Base-by-base conservation (phyloP, 1,140 invertebrate genomes). In the Akabosia matsudoensis region DNA sequence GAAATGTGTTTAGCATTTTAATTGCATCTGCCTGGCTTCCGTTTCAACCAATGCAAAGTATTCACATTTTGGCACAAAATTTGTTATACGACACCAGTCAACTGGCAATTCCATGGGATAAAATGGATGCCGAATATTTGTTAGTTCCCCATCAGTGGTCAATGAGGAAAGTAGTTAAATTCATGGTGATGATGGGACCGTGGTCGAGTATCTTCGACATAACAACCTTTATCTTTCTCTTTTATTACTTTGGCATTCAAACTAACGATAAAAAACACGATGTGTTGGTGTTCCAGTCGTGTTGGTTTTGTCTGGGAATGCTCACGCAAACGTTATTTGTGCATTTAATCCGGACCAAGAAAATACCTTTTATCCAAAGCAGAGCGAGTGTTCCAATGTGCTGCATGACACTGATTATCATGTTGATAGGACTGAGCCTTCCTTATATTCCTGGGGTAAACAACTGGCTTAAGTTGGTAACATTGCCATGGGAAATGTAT, bases 171-270 rank as follows among this genome's bases (percentile, higher is more conserved):
- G 76, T 78, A 0, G 24, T 78, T 2, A 74, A 33, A 24, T 78
- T 78, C 26, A 78, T 78, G 77, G 74, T 78, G 0, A 75, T 33
- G 33, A 75, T 78, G 16, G 77, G 77, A 0, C 77, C 77, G 0
- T 75, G 71, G 77, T 78, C 77, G 7, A 56, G 34, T n/a, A 33
- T 78, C 0, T 78, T 78, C 30, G 77, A 78, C 28, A 73, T 78
- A 22, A 73, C 74, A 0, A 75, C 64, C 10, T 78, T 78, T 24
- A 1, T 33, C 26, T 78, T 64, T 71, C 74, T 78, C 73, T 75
- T 61, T n/a, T 78, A 71, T 22, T 74, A 67, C 31, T 51, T 61
- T 22, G 77, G 34, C 70, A 54, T 71, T n/a, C 52, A 64, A 3
- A 28, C 28, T 3, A 30, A 31, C 22, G 10, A 33, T 1, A 33